phyloP scores from a whole-genome alignment of 2,797 vertebrate species.

The Lemur catta region DNA sequence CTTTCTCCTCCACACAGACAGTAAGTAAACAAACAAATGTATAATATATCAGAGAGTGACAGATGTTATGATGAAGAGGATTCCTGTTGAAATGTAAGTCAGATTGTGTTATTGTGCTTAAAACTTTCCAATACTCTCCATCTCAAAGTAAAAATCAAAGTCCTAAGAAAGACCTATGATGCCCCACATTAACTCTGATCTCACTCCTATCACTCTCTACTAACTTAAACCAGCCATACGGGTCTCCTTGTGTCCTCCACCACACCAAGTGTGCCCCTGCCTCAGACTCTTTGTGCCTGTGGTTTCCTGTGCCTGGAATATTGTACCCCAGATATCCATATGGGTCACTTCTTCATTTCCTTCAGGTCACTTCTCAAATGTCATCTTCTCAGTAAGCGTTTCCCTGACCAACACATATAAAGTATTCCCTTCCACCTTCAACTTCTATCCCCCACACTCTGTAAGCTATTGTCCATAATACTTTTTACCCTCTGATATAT shows the following conservation, averaged over 20 bases:
- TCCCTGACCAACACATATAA: not conserved
- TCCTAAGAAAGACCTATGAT: not conserved
- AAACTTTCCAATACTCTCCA: not conserved
- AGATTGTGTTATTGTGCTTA: not conserved
- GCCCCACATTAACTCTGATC: not conserved
- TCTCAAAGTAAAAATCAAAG: not conserved
- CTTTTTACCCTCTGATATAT: not conserved
- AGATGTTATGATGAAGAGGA: not conserved
- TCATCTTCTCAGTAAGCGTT: not conserved
- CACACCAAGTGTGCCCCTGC: not conserved
- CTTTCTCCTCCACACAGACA: not conserved
- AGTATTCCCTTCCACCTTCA: not conserved
- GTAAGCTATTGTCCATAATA: not conserved
- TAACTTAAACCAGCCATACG: not conserved
- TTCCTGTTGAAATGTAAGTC: slow-evolving; percentile 11
- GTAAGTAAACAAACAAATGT: slow-evolving; percentile 11
- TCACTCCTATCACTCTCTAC: not conserved
- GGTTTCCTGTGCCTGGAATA: not conserved
- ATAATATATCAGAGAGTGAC: not conserved
- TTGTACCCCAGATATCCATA: not conserved
- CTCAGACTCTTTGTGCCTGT: not conserved
- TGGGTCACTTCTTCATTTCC: not conserved
- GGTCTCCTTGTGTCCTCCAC: not conserved
- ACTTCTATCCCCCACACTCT: not conserved
- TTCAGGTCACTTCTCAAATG: slow-evolving; percentile 18